Evolutionary conservation across 30 jellyfish, hydroid and myxozoan genomes (phyloP), one percentile per base, ranked within the genome.

Genomic region (Mastigias papua): DNA sequence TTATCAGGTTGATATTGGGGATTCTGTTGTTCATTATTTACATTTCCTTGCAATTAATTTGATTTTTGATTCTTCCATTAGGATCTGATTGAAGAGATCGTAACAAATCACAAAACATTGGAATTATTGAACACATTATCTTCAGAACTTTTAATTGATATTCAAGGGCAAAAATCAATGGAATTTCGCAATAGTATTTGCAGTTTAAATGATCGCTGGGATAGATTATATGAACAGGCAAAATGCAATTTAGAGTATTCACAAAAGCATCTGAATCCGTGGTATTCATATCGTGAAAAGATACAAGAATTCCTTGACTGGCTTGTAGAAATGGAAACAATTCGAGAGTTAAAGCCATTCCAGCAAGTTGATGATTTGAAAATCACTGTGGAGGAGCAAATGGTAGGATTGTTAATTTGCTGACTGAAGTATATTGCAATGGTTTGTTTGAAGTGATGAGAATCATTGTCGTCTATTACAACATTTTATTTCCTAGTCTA

Each of bases 151-250:
- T 80, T 62, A 54, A 34, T 66, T 4, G 91, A 70, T 26, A 64
- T 75, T 28, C 96, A 85, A 1, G 98, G 85, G 28, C 91, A 86
- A 58, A 72, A 73, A 19, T 96, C 93, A 20, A 70, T 91, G 93
- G 96, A 91, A 25, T 42, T 91, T 65, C 71, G 93, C 31, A 81
- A 86, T 46, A 69, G 64, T 20, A 69, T 82, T 48, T 86, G 97
- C 69, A 73, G 64, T 34, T 70, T 92, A 48, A 92, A 86, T 51
- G 97, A 92, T 15, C 93, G 89, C 1, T 92, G 98, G 98, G 97
- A 92, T 73, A 48, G 77, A 35, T 68, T 92, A 20, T 92, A 92
- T 63, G 94, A 92, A 71, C 89, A 87, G 68, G 81, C 91, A 9
- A 92, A 87, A 33, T 65, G 82, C 19, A 92, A 87, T 29, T 94